phyloP scores from a whole-genome alignment of 2,113 vertebrate genomes.

The Heptranchias perlo region DNA sequence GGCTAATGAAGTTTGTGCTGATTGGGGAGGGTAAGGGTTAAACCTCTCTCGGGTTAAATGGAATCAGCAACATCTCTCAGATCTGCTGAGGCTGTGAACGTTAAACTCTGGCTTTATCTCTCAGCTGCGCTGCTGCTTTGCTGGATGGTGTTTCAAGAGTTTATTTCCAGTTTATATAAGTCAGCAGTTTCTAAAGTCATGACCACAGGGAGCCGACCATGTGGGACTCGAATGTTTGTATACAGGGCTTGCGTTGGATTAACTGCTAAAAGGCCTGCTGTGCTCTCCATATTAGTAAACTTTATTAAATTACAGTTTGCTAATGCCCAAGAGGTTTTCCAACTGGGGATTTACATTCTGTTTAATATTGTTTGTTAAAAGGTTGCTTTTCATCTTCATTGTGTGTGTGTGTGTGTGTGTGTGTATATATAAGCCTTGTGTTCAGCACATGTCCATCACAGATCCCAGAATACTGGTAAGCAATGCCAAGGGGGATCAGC shows the following conservation, averaged over 20 bases:
- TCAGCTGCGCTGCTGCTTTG: not conserved
- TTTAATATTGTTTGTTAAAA: not conserved
- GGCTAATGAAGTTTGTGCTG: not conserved
- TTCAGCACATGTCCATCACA: not conserved
- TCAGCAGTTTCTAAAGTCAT: constrained; percentile 20
- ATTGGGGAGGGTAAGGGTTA: not conserved
- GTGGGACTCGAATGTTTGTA: not conserved
- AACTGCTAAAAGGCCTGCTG: not conserved
- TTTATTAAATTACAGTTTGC: not conserved
- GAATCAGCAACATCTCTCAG: constrained; percentile 9
- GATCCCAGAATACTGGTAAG: not conserved
- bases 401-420: not conserved
- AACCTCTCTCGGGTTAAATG: not conserved
- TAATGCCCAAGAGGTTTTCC: not conserved
- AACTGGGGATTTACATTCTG: not conserved
- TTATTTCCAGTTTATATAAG: constrained; percentile 21
- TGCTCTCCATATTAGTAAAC: not conserved
- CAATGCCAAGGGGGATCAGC: not conserved
- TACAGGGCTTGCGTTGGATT: not conserved
- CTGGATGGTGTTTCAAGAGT: not conserved
- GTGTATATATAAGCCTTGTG: not conserved
- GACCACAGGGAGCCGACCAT: not conserved
- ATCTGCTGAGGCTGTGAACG: constrained; percentile 18
- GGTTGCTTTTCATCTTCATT: not conserved
- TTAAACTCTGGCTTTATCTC: not conserved